Evolutionary conservation across 2,113 vertebrate species (phyloP), one percentile per base, ranked within the genome.

Genomic region (Tretioscincus oriximinensis): DNA sequence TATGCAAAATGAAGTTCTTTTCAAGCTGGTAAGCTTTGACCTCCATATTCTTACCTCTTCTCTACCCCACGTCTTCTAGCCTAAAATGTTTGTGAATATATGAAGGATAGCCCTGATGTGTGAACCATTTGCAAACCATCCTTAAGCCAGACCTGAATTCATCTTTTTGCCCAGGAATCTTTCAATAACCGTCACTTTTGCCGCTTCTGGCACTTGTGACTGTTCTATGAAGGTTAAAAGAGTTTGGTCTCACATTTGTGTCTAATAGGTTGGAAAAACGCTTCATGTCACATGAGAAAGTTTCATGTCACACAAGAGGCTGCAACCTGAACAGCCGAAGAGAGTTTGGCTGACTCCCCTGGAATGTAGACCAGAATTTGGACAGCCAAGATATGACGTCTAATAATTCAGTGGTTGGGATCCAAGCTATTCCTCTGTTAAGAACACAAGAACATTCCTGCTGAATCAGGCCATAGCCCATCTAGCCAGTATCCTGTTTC

Each of bases 331-430:
- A 35, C 35, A 24, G 9, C 2, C 16, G 1, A 54, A 8, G 9
- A 12, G 28, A 74, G 63, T 26, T 18, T 2, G 82, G 65, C 14
- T 70, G 61, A 35, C 65, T 83, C 12, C 31, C 1, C 0, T 1
- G 47, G 22, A 61, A 49, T 2, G 3, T 9, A 29, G 51, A 14
- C 58, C 5, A 63, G 0, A 0, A 0, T 20, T 81, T 85, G 41
- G 60, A n/a, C 54, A 79, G 80, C 70, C 24, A 3, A 28, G 49
- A n/a, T 28, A 29, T 9, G 6, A 72, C 6, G 45, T 16, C 8
- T 72, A 9, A 45, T 47, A 51, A 28, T 49, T 41, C 9, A 41
- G 67, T 9, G 12, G 4, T 29, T 14, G 54, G 54, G 54, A 16
- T 18, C 35, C 35, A 41, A 41, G 12, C 54, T 16, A 18, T 58